Base-by-base conservation (phyloP, 1,140 invertebrate species). In the Aphelinus certus region DNA sequence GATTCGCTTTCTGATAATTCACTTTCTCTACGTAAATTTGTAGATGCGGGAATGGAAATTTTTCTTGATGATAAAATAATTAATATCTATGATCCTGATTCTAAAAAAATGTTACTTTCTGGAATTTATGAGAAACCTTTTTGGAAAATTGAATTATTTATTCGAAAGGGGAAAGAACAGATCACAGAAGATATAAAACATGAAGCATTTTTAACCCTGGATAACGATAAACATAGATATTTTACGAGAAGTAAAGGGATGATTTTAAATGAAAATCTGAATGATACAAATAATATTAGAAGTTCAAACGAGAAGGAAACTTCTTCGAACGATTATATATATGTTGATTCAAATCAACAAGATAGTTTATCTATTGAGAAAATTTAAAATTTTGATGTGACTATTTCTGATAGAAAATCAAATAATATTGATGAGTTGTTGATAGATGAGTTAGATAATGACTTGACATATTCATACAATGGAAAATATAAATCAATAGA, bases 81-180 rank as follows among this genome's bases (percentile, higher is more conserved):
- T 55, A 63, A 77, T 48, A 68, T 77, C 57, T 75, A 48, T 58
- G 68, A 77, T 72, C 72, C 69, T n/a, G 26, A 48, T 5, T 71
- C 72, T 1, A 75, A 72, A 26, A 57, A 75, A 71, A 58, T 63
- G 1, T 61, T 77, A 5, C 5, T 77, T 9, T 45, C 66, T 10
- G 76, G 76, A 45, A 58, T 75, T 58, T 70, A 79, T 26, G 61
- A 73, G 51, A 68, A 74, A 55, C 76, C 76, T 42, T 76, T 58
- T 75, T 79, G 78, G 74, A 75, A 73, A 3, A 62, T 78, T 7
- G 61, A 60, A 58, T 58, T 69, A 26, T 26, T 26, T 26, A 26
- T 57, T n/a, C 9, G 43, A 0, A 9, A 53, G 53, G 48, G 3
- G 26, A 26, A 26, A 26, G 26, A 26, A 26, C 26, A 26, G 26